A percentile compares a stretch with the other conserved stretches of the same genome.
Evolutionary conservation across 2,888 invertebrate species (phyloP).

Genomic region (Cheilosia scutellata): DNA sequence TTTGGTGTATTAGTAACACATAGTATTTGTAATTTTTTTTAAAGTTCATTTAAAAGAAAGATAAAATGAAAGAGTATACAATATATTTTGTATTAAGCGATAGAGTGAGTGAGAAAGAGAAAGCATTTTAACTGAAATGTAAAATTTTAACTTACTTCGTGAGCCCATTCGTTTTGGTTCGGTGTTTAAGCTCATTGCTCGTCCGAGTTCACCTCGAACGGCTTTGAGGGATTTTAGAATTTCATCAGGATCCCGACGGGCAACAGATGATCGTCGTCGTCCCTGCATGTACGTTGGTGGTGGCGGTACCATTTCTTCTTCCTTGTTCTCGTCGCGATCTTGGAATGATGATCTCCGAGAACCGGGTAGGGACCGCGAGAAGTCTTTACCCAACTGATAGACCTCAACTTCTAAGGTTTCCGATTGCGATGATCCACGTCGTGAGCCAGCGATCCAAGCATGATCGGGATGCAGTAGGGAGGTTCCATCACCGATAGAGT

Average conservation of each 20-base stretch:
- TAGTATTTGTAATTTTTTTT: slow-evolving; percentile 41
- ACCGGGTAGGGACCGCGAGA: slow-evolving; percentile 93
- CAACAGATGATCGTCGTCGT: slow-evolving; percentile 92
- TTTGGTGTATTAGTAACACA: slow-evolving; percentile 37
- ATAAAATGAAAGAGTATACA: slow-evolving; percentile 67
- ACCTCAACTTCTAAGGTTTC: slow-evolving; percentile 94
- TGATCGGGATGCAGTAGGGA: slow-evolving; percentile 94
- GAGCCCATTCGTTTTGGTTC: slow-evolving; percentile 86
- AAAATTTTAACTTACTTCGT: slow-evolving; percentile 87
- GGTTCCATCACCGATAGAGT: slow-evolving; percentile 90
- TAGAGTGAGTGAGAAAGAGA: slow-evolving; percentile 65
- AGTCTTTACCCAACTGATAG: slow-evolving; percentile 93
- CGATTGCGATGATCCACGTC: slow-evolving; percentile 95
- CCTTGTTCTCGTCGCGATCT: slow-evolving; percentile 87
- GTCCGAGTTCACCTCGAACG: slow-evolving; percentile 92
- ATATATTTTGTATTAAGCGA: slow-evolving; percentile 70
- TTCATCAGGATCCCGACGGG: slow-evolving; percentile 93
- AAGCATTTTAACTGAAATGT: slow-evolving; percentile 32
- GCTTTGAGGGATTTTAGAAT: slow-evolving; percentile 92
- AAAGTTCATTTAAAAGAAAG: slow-evolving; percentile 63
- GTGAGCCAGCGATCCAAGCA: slow-evolving; percentile 91
- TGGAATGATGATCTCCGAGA: slow-evolving; percentile 94
- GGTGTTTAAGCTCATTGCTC: slow-evolving; percentile 92
- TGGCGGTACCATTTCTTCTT: slow-evolving; percentile 84
- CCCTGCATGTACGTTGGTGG: slow-evolving; percentile 87